Conservation (phyloP, 2,888 invertebrate genomes). For the Drosophila longiperda region DNA sequence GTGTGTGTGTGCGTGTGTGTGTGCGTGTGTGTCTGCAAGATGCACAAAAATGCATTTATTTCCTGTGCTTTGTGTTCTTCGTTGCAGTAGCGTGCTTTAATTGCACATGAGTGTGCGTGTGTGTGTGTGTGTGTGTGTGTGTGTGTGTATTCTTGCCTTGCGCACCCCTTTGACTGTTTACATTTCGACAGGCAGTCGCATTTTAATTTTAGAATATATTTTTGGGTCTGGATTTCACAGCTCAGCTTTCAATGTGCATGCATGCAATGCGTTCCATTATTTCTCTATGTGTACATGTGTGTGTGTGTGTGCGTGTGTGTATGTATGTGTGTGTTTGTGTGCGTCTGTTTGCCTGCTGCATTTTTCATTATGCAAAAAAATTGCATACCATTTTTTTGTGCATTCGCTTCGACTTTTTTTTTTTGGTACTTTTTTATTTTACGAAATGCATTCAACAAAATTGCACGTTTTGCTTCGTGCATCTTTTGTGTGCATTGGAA, state of each 20-base stretch:
- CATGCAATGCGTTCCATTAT: constrained; percentile 72
- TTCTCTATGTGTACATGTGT: constrained; percentile 20
- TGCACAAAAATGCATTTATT: constrained; percentile 79
- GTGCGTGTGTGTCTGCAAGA: constrained; percentile 61
- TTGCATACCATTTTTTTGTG: constrained; percentile 70
- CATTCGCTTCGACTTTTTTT: constrained; percentile 65
- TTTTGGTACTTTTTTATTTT: constrained; percentile 56
- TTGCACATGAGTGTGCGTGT: constrained; percentile 38
- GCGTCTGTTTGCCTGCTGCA: constrained; percentile 72
- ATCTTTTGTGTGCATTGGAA: constrained; percentile 67
- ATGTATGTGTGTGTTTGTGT: constrained; percentile 22
- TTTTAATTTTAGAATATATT: constrained; percentile 79
- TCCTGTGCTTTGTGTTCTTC: constrained; percentile 49
- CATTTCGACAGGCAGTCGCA: constrained; percentile 73
- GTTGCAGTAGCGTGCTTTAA: constrained; percentile 59
- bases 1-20: neutral
- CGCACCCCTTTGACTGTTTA: constrained; percentile 76
- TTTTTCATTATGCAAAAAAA: constrained; percentile 80
- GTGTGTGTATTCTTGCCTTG: constrained; percentile 38
- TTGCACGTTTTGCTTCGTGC: constrained; percentile 76
- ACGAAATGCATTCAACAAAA: constrained; percentile 78
- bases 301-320: constrained; percentile 14
- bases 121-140: constrained; percentile 13
- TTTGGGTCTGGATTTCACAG: constrained; percentile 78
- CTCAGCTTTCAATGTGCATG: constrained; percentile 74